Evolutionary conservation across 2,113 vertebrate species (phyloP).

Genomic region (Phalacrocorax aristotelis): DNA sequence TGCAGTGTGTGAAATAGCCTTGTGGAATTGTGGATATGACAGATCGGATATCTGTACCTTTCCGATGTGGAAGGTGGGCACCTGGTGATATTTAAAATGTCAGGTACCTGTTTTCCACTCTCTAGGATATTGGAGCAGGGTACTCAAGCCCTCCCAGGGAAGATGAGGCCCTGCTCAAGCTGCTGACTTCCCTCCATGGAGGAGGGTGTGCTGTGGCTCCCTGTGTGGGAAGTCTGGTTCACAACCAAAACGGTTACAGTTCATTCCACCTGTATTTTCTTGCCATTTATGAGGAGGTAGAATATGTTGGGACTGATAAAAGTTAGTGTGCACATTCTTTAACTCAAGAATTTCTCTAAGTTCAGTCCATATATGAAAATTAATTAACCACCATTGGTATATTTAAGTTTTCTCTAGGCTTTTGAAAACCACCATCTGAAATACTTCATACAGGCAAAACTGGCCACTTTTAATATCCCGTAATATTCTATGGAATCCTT

Average conservation of each 20-base stretch:
- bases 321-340: background rate
- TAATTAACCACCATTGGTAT: background rate
- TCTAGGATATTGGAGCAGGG: background rate
- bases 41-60: background rate
- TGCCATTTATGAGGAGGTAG: background rate
- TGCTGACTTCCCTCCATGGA: background rate
- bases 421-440: background rate
- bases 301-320: background rate
- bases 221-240: background rate
- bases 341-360: background rate
- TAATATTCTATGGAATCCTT: background rate
- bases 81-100: background rate
- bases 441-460: background rate
- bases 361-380: background rate
- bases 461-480: background rate
- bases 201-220: rapidly evolving
- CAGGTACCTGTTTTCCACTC: background rate
- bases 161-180: background rate
- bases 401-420: background rate
- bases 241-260: background rate
- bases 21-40: background rate
- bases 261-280: background rate
- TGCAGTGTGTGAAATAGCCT: background rate
- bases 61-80: background rate
- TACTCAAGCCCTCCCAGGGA: background rate